Evolutionary conservation across 2,888 invertebrate genomes (phyloP), one percentile per base, ranked within the genome.

Genomic region (Tachina lurida): DNA sequence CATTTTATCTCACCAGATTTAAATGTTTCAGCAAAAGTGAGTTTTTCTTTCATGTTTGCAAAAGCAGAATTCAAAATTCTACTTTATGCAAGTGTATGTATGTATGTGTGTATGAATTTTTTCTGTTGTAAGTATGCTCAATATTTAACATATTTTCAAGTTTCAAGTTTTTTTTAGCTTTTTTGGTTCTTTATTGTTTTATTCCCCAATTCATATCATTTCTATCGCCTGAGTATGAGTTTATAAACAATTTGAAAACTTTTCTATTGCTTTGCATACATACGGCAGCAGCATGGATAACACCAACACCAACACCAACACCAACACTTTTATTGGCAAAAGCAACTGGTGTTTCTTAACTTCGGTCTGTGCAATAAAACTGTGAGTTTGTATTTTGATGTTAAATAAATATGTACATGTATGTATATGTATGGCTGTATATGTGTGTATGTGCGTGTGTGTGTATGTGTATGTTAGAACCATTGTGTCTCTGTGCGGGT

Each of bases 231-330:
- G 22, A 31, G 71, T 75, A 54, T 76, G 83, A 83, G 86, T 79
- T 85, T 75, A 79, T 56, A 82, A 79, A 82, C 85, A 85, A 79
- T 82, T 86, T 83, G 70, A 60, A 83, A 86, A 83, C 62, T 86
- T 86, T 71, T 71, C 71, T 78, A 76, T 83, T 83, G 78, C 79
- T 86, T 86, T 86, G 82, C 86, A 83, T 86, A 83, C 67, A 76
- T 83, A 83, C 67, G 67, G 22, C 49, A 73, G 19, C 47, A 31
- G 45, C 15, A 62, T 10, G 41, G 62, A 43, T 19, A 47, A 39
- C 47, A 45, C 9, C 10, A 62, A 17, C 41, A 56, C 4, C 19
- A 75, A 41, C 63, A 63, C n/a, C 49, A 10, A n/a, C 19, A 56
- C 43, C 58, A 68, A 12, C 19, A 63, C 13, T 17, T 81, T 73